Percentiles rank a stretch among this genome's conserved stretches.
Conservation (phyloP, 35 echinoderm and acorn worm genomes). For the Strongylocentrotus purpuratus region DNA sequence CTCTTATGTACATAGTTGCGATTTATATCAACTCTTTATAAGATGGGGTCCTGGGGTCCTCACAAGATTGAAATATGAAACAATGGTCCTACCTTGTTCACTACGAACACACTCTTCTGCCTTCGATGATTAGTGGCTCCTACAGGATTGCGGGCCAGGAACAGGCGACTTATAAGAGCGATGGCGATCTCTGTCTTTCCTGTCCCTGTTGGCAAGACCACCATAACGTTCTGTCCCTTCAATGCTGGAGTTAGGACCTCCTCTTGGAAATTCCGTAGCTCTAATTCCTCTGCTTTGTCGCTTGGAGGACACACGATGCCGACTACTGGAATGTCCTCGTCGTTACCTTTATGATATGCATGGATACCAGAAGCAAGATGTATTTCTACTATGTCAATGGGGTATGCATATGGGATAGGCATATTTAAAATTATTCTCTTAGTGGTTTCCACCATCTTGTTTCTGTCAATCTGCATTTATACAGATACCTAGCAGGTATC, state of each 20-base stretch:
- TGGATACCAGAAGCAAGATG: background rate
- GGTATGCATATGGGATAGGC: background rate
- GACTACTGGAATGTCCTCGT: background rate
- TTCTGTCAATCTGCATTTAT: too few species aligned
- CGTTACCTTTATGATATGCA: background rate
- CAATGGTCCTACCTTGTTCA: conserved; percentile 1
- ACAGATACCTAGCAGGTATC: too few species aligned
- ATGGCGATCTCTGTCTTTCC: conserved; percentile 79
- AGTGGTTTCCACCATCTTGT: background rate
- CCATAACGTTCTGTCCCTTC: conserved; percentile 56
- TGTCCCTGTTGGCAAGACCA: conserved; percentile 67
- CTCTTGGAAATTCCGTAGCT: conserved; percentile 62
- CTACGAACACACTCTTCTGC: conserved; percentile 8
- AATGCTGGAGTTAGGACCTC: conserved; percentile 57
- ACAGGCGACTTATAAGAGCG: conserved; percentile 16
- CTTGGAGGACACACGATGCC: background rate
- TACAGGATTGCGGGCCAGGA: conserved; percentile 34
- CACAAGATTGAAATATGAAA: background rate
- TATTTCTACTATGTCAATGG: background rate
- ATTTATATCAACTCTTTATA: too few species aligned
- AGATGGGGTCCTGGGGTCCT: too few species aligned
- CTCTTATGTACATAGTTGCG: too few species aligned
- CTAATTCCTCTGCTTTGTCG: background rate
- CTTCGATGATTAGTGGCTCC: background rate
- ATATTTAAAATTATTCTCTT: background rate